Evolutionary conservation across 1,140 invertebrate species (phyloP), one percentile per base, ranked within the genome.

Genomic region (Leptinotarsa lineolata): DNA sequence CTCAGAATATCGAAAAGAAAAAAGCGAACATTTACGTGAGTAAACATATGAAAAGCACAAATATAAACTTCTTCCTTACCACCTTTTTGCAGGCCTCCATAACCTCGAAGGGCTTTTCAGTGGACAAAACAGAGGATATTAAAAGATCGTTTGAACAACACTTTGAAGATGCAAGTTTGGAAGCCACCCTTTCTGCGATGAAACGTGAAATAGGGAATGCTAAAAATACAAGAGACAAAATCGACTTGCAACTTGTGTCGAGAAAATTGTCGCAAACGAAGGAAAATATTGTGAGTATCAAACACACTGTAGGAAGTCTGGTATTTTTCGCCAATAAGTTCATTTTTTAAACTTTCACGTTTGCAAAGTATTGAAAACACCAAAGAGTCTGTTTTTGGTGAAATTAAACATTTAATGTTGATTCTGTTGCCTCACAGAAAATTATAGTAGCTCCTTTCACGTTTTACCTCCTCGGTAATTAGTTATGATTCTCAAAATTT

Each of bases 281-380:
- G 61, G 75, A 74, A 20, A 61, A 71, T 3, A 73, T 76, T 67
- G 75, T 74, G 66, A 71, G 72, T 76, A 8, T 39, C 8, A 0
- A 39, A 39, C 30, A 39, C 30, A 30, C 30, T 30, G 11, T 30
- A 30, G 8, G 30, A 8, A 11, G 11, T 30, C 30, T 30, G 30
- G 30, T 30, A 30, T 30, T 30, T 30, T 5, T 30, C 30, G 8
- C 30, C 30, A 30, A 30, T 11, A 1, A 30, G 30, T 30, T 30
- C 30, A 30, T 30, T 8, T 30, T 30, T 30, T 0, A 30, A 30
- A 30, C 6, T 8, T 30, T 30, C 1, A 30, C 30, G 8, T 30
- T 30, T 30, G 6, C 30, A 30, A 30, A 30, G 6, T 8, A 30
- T 8, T 30, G 30, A 30, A 8, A 30, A 30, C 30, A 30, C 8